Conservation (phyloP, 1,140 invertebrate genomes). For the Achatina immaculata region DNA sequence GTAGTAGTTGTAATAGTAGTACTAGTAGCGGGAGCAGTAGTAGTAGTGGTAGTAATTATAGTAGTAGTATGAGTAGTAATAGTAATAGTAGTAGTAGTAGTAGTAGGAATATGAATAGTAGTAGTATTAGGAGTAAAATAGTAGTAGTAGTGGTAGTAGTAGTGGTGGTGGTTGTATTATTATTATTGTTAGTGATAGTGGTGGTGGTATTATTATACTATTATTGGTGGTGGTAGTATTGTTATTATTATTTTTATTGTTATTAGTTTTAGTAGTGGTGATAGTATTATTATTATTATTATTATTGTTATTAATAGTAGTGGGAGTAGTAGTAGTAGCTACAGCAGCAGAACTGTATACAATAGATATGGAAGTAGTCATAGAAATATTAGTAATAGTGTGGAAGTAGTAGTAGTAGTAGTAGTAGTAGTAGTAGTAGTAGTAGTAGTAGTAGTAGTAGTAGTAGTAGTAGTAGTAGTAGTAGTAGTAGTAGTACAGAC, state of each 20-base stretch:
- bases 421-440: neutral
- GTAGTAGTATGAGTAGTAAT: constrained; percentile 13
- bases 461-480: constrained; percentile 9
- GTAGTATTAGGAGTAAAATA: neutral
- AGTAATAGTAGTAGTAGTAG: constrained; percentile 11
- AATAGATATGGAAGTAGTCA: neutral
- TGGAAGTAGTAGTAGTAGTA: constrained; percentile 1
- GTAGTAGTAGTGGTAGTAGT: constrained; percentile 2
- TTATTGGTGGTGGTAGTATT: too few relatives aligned
- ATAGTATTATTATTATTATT: too few relatives aligned
- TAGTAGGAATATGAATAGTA: neutral
- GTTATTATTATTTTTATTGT: too few relatives aligned
- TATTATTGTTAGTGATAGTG: neutral
- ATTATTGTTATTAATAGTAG: too few relatives aligned
- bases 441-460: neutral
- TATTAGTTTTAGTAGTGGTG: too few relatives aligned
- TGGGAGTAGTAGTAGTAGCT: too few relatives aligned
- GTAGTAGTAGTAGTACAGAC: constrained; percentile 13
- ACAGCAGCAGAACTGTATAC: neutral
- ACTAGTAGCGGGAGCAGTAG: neutral
- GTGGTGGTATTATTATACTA: neutral
- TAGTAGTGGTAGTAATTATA: constrained; percentile 2
- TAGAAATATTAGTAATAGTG: neutral
- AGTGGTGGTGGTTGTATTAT: neutral
- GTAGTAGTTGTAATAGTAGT: neutral